phyloP scores from a whole-genome alignment of 1,140 invertebrate species.

The Marisa cornuarietis region DNA sequence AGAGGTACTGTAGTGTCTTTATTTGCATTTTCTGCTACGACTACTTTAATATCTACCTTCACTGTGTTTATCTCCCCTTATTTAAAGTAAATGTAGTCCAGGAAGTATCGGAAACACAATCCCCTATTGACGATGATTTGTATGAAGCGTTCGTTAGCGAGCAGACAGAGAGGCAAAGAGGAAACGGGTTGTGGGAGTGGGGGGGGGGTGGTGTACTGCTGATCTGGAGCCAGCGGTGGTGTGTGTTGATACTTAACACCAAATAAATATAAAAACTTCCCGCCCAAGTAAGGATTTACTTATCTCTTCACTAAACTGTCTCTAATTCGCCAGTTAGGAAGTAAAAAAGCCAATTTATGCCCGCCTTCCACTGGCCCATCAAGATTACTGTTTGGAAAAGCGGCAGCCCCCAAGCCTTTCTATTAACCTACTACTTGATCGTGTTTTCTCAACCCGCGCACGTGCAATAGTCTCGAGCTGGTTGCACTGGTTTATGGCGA shows the following conservation, averaged over 20 bases:
- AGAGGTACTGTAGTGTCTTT: neutral
- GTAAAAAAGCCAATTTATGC: slow-evolving; percentile 25
- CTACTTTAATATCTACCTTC: neutral
- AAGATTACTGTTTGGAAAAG: neutral
- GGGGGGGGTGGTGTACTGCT: no score
- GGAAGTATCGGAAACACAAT: neutral
- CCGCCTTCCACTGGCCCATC: neutral
- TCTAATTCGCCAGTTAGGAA: slow-evolving; percentile 6
- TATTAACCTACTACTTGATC: neutral
- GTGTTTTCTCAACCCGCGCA: no score
- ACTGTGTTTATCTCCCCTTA: neutral
- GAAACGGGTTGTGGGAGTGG: no score
- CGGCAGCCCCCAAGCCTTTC: neutral
- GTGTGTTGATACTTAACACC: no score
- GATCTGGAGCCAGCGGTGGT: no score
- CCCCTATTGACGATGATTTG: no score
- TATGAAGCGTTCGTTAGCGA: no score
- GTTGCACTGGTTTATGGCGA: no score
- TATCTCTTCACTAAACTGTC: neutral
- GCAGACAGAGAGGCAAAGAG: no score
- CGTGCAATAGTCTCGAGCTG: no score
- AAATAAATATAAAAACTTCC: no score
- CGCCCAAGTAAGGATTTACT: slow-evolving; percentile 11
- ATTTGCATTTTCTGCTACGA: neutral
- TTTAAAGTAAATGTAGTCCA: neutral